Conservation (phyloP, 1,140 invertebrate genomes). For the Uloborus diversus region DNA sequence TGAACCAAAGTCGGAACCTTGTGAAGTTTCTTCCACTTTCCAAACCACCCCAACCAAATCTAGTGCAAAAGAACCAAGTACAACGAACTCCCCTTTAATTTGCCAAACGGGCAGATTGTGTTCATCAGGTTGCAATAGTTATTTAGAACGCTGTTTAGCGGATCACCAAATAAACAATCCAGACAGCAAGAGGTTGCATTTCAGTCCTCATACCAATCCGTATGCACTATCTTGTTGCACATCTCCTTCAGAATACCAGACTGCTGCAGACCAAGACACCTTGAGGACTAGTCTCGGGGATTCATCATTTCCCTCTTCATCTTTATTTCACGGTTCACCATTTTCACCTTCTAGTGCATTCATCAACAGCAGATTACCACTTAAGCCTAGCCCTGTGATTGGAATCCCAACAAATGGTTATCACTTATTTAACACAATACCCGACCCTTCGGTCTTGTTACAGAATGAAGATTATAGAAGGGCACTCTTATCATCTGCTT, state of each 20-base stretch:
- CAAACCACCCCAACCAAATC: not conserved
- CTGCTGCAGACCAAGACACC: not conserved
- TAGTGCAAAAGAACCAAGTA: not conserved
- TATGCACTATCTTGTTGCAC: not conserved
- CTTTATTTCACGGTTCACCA: not conserved
- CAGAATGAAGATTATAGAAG: conserved; percentile 35
- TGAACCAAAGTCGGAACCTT: no score
- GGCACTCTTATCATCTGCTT: conserved; percentile 1
- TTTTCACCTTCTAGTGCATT: no score
- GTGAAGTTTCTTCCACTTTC: not conserved
- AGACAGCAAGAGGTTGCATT: not conserved
- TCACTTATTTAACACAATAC: not conserved
- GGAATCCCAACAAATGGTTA: conserved; percentile 18
- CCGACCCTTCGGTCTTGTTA: conserved; percentile 1
- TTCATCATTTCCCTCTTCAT: not conserved
- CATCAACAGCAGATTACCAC: conserved; percentile 9
- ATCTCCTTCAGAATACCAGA: conserved; percentile 1
- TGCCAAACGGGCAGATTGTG: not conserved
- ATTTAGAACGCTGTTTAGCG: conserved; percentile 9
- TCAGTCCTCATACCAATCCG: not conserved
- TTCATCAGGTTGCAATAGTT: not conserved
- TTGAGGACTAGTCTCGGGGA: not conserved
- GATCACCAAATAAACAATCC: not conserved
- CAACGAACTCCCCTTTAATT: not conserved
- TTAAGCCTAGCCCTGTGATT: conserved; percentile 47